Evolutionary conservation across 2,113 vertebrate genomes (phyloP).

Genomic region (Hyla sarda): DNA sequence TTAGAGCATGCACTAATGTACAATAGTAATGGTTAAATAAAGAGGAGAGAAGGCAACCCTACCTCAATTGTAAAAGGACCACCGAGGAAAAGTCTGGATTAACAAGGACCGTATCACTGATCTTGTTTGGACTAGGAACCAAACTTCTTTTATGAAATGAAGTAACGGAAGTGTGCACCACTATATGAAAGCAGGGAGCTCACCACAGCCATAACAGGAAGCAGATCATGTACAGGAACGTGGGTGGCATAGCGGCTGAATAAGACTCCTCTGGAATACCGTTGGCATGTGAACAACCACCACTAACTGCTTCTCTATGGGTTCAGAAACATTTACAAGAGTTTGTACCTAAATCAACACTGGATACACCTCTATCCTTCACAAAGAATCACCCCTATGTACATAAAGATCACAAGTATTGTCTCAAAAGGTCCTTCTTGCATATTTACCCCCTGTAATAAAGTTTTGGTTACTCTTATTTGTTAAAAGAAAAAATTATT

Average conservation of each 20-base stretch:
- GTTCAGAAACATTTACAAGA: background rate
- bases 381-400: too few species aligned
- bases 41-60: too few species aligned
- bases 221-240: constrained; percentile 26
- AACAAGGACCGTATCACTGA: background rate
- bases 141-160: background rate
- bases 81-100: background rate
- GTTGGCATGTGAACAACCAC: background rate
- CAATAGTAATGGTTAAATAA: too few species aligned
- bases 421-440: too few species aligned
- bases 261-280: background rate
- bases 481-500: too few species aligned
- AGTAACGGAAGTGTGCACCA: background rate
- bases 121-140: background rate
- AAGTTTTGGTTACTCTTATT: too few species aligned
- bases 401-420: too few species aligned
- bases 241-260: constrained; percentile 36
- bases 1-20: too few species aligned
- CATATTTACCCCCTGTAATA: too few species aligned
- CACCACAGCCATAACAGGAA: constrained; percentile 50
- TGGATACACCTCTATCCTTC: too few species aligned
- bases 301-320: background rate
- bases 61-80: too few species aligned
- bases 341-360: background rate
- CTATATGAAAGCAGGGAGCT: constrained; percentile 11